phyloP scores from a whole-genome alignment of 2,113 vertebrate genomes.

The Antennarius striatus region DNA sequence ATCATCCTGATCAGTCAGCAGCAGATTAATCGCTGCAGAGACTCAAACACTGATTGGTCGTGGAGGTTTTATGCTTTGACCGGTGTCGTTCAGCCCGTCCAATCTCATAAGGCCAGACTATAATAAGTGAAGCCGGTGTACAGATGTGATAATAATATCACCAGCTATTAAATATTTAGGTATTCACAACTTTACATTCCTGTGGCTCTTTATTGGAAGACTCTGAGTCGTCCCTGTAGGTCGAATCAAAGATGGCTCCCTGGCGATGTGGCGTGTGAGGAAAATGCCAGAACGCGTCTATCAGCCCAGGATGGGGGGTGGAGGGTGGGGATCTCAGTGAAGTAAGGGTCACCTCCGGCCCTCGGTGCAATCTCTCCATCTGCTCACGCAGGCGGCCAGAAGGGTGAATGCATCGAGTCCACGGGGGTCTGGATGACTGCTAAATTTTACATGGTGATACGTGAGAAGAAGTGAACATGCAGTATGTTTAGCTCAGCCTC shows the following conservation, averaged over 20 bases:
- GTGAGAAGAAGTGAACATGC: conserved; percentile 13
- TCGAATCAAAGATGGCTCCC: conserved; percentile 52
- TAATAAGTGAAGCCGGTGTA: too few species aligned
- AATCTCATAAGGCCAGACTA: too few species aligned
- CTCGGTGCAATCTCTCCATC: conserved; percentile 37
- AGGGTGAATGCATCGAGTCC: conserved; percentile 43
- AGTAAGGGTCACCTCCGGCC: conserved; percentile 44
- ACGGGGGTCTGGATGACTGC: conserved; percentile 38
- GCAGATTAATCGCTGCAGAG: too few species aligned
- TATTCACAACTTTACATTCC: too few species aligned
- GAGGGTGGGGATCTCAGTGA: conserved; percentile 13
- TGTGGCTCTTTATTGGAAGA: conserved; percentile 15
- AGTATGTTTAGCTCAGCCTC: too few species aligned
- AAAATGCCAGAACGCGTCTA: conserved; percentile 58
- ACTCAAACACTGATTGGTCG: too few species aligned
- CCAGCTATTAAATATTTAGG: too few species aligned
- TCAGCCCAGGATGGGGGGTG: not conserved
- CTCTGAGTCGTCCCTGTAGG: conserved; percentile 10
- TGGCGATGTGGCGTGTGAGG: conserved; percentile 29
- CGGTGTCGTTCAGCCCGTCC: too few species aligned
- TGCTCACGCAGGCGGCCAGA: conserved; percentile 53
- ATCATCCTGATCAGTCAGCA: too few species aligned
- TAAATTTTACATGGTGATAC: conserved; percentile 51
- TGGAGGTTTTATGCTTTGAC: too few species aligned
- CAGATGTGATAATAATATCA: too few species aligned